Percentiles rank a stretch among this genome's conserved stretches.
These are phyloP conservation scores for Myotis yumanensis DNA, from an alignment of 2,113 vertebrate genomes.

Conservation along the genomic window DNA sequence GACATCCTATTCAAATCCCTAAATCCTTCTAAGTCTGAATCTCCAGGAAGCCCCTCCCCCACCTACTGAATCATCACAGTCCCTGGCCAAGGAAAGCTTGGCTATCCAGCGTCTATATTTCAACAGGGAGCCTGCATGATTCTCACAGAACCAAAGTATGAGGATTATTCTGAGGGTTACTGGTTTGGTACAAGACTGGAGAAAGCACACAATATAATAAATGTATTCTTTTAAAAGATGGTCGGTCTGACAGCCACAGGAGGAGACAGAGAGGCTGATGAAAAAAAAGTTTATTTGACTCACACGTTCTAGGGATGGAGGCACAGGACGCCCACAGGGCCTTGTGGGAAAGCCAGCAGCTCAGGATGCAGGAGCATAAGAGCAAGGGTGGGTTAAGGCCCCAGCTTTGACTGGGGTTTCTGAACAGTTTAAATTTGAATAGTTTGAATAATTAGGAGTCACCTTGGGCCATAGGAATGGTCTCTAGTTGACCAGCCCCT, in stretches of 20 bases:
- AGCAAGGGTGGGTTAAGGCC: not conserved
- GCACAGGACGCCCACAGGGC: rapidly evolving
- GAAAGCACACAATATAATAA: not conserved
- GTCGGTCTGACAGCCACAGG: not conserved
- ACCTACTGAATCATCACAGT: not conserved
- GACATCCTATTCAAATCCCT: not conserved
- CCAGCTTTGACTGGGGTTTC: not conserved
- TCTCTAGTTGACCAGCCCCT: not conserved
- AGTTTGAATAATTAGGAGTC: not conserved
- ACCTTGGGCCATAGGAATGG: not conserved
- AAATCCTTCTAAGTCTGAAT: not conserved
- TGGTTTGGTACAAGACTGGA: not conserved
- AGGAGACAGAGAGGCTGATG: not conserved
- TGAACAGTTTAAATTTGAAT: not conserved
- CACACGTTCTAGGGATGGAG: not conserved
- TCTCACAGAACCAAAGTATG: not conserved
- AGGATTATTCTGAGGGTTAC: not conserved
- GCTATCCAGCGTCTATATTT: not conserved
- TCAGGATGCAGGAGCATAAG: not conserved
- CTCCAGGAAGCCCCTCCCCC: not conserved
- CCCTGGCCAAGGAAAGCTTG: not conserved
- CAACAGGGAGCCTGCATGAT: not conserved
- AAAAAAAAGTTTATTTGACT: not conserved
- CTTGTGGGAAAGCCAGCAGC: not conserved
- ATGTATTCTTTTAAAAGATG: not conserved